Conservation (phyloP, 2,113 vertebrate genomes). For the Chascanopsetta lugubris region DNA sequence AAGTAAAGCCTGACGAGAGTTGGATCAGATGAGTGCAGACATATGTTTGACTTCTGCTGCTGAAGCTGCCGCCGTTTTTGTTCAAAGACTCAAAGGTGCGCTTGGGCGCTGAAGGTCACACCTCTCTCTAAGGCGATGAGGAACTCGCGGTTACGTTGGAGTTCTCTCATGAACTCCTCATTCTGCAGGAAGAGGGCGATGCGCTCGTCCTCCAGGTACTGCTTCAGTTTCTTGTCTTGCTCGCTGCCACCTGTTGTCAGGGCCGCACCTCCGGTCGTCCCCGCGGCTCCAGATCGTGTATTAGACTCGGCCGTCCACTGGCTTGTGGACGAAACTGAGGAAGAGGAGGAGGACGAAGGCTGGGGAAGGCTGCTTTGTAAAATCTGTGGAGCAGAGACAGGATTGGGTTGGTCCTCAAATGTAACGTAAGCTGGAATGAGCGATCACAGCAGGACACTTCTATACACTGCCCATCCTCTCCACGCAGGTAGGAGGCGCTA, state of each 20-base stretch:
- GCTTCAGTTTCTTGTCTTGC: constrained; percentile 92
- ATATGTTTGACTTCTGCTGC: too few species aligned
- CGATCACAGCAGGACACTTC: not conserved
- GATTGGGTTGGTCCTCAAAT: not conserved
- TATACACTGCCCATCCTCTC: too few species aligned
- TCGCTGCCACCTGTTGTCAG: constrained; percentile 69
- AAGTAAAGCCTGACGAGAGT: not conserved
- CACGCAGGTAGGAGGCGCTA: too few species aligned
- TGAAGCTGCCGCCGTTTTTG: too few species aligned
- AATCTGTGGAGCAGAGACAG: constrained; percentile 63
- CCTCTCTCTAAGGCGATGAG: constrained; percentile 96
- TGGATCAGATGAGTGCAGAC: constrained; percentile 15
- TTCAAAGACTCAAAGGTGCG: constrained; percentile 15
- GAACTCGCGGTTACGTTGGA: constrained; percentile 95
- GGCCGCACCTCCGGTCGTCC: constrained; percentile 38
- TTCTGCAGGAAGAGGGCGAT: constrained; percentile 97
- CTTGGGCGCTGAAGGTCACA: too few species aligned
- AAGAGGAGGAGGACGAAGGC: constrained; percentile 71
- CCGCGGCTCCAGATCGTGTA: constrained; percentile 44
- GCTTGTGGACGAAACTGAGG: constrained; percentile 67
- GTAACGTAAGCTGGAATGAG: not conserved
- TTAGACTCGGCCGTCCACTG: constrained; percentile 48
- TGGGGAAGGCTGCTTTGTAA: constrained; percentile 70
- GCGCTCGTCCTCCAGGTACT: constrained; percentile 95
- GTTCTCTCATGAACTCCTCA: constrained; percentile 97